A percentile compares a stretch with the other conserved stretches of the same genome.
Conservation (phyloP, 1,140 invertebrate species). For the Drosophila tani region DNA sequence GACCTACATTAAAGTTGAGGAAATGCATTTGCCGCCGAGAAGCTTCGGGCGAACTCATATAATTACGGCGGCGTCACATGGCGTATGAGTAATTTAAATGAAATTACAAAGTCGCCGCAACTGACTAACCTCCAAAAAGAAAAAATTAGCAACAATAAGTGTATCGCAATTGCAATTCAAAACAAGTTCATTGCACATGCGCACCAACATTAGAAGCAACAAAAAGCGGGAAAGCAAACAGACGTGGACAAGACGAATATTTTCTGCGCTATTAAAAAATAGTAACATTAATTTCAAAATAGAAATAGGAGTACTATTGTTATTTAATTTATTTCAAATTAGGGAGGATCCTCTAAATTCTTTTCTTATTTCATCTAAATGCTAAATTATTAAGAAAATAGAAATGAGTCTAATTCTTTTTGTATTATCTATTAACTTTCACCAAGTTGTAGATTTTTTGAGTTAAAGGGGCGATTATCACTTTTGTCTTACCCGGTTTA, state of each 20-base stretch:
- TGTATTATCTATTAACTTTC: too few relatives aligned
- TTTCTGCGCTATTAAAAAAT: background rate
- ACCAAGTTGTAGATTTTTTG: too few relatives aligned
- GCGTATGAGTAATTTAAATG: constrained; percentile 80
- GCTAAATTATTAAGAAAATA: too few relatives aligned
- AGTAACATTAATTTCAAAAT: too few relatives aligned
- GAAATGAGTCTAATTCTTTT: too few relatives aligned
- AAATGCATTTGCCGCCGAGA: constrained; percentile 49
- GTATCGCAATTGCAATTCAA: constrained; percentile 63
- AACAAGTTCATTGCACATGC: constrained; percentile 81
- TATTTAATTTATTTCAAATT: too few relatives aligned
- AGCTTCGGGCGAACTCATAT: constrained; percentile 45
- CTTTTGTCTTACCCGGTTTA: too few relatives aligned
- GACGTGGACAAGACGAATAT: background rate
- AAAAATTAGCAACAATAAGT: constrained; percentile 39
- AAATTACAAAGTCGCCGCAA: constrained; percentile 75
- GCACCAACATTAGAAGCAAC: constrained; percentile 56
- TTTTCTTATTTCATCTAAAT: too few relatives aligned
- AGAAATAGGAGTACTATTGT: too few relatives aligned
- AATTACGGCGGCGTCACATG: constrained; percentile 50
- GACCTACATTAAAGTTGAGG: constrained; percentile 73
- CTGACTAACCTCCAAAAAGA: constrained; percentile 70
- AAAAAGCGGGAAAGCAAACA: constrained; percentile 7
- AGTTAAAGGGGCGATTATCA: too few relatives aligned
- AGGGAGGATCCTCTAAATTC: too few relatives aligned